phyloP scores from a whole-genome alignment of 2,888 invertebrate genomes.

The Coronaproctus castanopsis region DNA sequence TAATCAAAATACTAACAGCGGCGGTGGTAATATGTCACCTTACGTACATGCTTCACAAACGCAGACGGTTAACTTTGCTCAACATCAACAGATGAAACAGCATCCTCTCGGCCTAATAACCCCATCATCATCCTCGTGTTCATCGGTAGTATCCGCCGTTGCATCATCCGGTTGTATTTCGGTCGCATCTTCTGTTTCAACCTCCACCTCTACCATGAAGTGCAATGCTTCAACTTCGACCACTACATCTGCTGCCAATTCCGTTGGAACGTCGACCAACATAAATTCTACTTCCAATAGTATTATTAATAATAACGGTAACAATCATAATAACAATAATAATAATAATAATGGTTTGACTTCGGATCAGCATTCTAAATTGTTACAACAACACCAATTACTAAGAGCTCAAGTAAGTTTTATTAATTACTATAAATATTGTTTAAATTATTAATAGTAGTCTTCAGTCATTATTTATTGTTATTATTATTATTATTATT shows the following conservation, averaged over 20 bases:
- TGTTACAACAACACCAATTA: neutral
- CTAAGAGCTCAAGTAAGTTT: neutral
- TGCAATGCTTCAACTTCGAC: neutral
- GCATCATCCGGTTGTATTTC: neutral
- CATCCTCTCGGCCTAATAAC: neutral
- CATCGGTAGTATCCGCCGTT: neutral
- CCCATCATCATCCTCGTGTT: neutral
- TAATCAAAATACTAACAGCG: neutral
- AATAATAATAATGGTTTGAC: neutral
- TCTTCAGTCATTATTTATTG: no score
- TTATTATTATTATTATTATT: no score
- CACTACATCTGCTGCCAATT: neutral
- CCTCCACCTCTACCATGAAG: neutral
- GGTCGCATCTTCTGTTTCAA: neutral
- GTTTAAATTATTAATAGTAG: no score
- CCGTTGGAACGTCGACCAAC: neutral
- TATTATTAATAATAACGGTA: no score
- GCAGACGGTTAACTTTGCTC: conserved; percentile 68
- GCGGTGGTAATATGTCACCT: neutral
- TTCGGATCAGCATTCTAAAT: neutral
- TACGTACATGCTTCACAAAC: conserved; percentile 45
- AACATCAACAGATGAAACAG: conserved; percentile 39
- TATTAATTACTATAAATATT: no score
- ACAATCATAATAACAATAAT: neutral
- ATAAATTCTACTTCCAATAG: no score